These are phyloP conservation scores for Rhabdophis nuchalis DNA, from an alignment of 2,797 vertebrate species.

Conservation along the genomic window DNA sequence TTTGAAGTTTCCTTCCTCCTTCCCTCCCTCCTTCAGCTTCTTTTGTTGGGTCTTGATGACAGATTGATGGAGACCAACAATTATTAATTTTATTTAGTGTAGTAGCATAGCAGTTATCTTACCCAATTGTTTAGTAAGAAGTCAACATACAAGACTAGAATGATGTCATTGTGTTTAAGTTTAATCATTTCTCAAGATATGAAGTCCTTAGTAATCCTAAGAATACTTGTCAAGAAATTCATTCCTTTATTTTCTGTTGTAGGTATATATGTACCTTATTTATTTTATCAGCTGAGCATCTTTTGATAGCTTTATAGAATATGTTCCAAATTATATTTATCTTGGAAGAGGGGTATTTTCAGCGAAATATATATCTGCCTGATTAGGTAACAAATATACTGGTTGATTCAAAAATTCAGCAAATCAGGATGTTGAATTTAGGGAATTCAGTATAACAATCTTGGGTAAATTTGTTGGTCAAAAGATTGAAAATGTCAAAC, in stretches of 20 bases:
- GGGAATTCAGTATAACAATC: background rate
- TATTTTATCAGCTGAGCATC: background rate
- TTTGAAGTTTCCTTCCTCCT: background rate
- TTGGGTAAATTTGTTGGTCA: background rate
- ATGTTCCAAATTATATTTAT: background rate
- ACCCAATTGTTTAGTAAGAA: constrained; percentile 5
- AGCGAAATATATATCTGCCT: background rate
- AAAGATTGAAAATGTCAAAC: background rate
- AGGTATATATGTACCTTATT: background rate
- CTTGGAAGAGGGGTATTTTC: background rate
- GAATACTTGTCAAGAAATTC: background rate
- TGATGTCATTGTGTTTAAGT: background rate
- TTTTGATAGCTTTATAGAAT: background rate
- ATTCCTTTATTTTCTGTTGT: background rate
- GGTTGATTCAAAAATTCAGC: background rate
- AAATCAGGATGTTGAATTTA: background rate
- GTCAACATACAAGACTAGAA: background rate
- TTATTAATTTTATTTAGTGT: constrained; percentile 22
- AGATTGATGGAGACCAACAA: background rate
- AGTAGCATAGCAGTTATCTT: constrained; percentile 26
- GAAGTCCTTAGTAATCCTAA: background rate
- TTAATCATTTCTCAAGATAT: background rate
- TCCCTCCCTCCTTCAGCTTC: too few relatives aligned
- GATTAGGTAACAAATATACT: background rate
- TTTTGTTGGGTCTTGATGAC: background rate